Conservation (phyloP, 2,113 vertebrate species). For the Vimba vimba region DNA sequence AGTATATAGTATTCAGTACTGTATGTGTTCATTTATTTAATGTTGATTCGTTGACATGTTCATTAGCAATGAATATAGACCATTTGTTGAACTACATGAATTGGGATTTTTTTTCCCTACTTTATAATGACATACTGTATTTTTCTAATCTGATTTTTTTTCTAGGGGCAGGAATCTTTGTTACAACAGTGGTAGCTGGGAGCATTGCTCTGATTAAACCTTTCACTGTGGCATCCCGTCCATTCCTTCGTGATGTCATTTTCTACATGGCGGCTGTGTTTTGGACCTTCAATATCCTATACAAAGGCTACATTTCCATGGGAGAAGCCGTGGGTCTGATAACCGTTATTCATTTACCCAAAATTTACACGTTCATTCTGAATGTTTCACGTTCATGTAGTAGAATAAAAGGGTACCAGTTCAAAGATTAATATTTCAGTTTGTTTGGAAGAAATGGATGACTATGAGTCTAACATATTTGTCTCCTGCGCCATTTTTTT, state of each 20-base stretch:
- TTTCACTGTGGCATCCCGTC: slow-evolving; percentile 89
- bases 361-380: not conserved
- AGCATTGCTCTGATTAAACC: slow-evolving; percentile 88
- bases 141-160: not conserved
- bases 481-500: not conserved
- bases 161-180: slow-evolving; percentile 92
- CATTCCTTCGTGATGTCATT: slow-evolving; percentile 90
- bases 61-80: not conserved
- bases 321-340: slow-evolving; percentile 83
- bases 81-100: not conserved
- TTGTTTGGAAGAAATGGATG: too few species aligned
- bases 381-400: not conserved
- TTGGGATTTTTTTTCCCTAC: too few species aligned
- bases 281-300: slow-evolving; percentile 88
- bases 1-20: not conserved
- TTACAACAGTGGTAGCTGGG: slow-evolving; percentile 91
- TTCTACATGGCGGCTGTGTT: slow-evolving; percentile 94
- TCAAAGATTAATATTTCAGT: not conserved
- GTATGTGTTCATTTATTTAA: not conserved
- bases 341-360: not conserved
- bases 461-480: not conserved
- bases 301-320: slow-evolving; percentile 78
- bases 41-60: not conserved
- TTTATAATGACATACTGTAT: not conserved
- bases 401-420: not conserved